These are phyloP conservation scores for Erannis defoliaria DNA, from an alignment of 2,888 invertebrate species.

Conservation along the genomic window DNA sequence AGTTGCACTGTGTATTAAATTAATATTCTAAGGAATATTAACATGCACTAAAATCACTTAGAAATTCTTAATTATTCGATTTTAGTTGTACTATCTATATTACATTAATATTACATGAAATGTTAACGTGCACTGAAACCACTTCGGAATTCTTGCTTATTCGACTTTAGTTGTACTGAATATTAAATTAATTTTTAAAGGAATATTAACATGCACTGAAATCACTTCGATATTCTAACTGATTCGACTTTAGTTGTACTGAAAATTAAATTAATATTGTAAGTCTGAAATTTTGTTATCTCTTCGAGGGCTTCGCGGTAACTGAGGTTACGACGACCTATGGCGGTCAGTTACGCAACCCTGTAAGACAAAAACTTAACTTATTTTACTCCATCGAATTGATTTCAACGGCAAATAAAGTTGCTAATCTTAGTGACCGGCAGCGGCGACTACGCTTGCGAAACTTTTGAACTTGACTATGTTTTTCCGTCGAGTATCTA, in stretches of 20 bases:
- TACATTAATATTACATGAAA: no score
- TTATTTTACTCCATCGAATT: slow-evolving; percentile 59
- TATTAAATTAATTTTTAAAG: no score
- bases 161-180: background rate
- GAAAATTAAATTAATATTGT: slow-evolving; percentile 10
- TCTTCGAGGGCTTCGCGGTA: slow-evolving; percentile 45
- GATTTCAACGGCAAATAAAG: slow-evolving; percentile 51
- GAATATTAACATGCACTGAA: slow-evolving; percentile 49
- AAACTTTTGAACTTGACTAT: slow-evolving; percentile 29
- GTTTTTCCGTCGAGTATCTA: background rate
- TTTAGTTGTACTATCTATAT: no score
- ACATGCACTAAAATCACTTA: no score
- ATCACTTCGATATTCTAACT: slow-evolving; percentile 44
- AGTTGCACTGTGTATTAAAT: no score
- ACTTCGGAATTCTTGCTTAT: slow-evolving; percentile 41
- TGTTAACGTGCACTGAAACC: slow-evolving; percentile 48
- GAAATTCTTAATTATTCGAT: no score
- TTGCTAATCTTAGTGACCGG: slow-evolving; percentile 40
- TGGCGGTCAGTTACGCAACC: slow-evolving; percentile 58
- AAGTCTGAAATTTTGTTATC: slow-evolving; percentile 36
- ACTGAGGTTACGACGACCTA: slow-evolving; percentile 56
- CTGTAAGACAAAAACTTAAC: slow-evolving; percentile 51
- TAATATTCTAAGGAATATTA: no score
- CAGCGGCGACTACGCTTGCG: slow-evolving; percentile 15
- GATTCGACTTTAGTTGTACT: background rate